Evolutionary conservation across 2,113 vertebrate genomes (phyloP).

Genomic region (Andinoacara biseriatus): DNA sequence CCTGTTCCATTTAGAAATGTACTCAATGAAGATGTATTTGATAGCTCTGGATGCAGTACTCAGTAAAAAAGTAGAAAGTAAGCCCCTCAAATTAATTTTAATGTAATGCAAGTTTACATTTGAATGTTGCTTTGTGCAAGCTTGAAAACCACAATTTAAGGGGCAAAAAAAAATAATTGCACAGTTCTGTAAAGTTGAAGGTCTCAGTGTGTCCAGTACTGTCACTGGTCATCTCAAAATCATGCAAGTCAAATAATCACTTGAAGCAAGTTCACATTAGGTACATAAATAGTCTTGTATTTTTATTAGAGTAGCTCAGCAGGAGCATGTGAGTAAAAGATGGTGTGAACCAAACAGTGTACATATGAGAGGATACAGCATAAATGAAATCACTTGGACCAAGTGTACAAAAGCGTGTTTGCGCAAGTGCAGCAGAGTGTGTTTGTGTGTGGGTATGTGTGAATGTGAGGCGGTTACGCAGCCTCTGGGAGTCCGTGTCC

Average conservation of each 20-base stretch:
- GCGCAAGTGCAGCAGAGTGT: neutral
- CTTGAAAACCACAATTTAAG: neutral
- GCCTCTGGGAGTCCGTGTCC: conserved; percentile 59
- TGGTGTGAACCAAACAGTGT: neutral
- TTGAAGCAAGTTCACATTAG: neutral
- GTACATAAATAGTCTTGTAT: neutral
- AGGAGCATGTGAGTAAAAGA: neutral
- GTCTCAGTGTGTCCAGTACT: neutral
- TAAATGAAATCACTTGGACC: conserved; percentile 22
- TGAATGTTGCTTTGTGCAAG: neutral
- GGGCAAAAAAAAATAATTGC: neutral
- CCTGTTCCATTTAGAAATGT: no score
- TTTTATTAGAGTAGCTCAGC: neutral
- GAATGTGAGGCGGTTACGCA: conserved; percentile 48
- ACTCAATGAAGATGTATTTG: no score
- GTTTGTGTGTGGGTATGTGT: conserved; percentile 6
- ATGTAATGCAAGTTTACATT: neutral
- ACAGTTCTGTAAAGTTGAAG: neutral
- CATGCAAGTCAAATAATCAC: neutral
- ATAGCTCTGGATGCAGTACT: neutral
- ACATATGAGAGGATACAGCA: neutral
- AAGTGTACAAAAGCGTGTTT: neutral
- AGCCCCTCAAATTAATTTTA: neutral
- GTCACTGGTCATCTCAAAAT: neutral
- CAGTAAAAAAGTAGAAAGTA: neutral